Evolutionary conservation across 2,113 vertebrate genomes (phyloP).

Genomic region (Chamaea fasciata): DNA sequence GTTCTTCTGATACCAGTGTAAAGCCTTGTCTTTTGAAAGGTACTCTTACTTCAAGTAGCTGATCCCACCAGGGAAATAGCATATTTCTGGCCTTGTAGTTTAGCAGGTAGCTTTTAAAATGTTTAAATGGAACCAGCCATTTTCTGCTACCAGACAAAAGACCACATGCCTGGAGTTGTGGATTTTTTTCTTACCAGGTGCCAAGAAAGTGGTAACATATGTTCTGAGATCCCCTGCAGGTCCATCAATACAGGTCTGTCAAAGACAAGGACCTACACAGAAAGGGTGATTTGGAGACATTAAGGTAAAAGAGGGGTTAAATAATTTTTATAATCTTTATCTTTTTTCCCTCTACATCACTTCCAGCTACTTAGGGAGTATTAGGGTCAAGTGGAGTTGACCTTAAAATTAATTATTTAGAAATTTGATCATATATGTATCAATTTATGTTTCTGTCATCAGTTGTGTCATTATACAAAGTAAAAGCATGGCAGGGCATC

Average conservation of each 20-base stretch:
- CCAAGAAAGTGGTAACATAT: accelerated
- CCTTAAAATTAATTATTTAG: background rate
- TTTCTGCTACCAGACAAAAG: background rate
- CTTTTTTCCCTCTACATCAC: background rate
- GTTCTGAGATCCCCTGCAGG: background rate
- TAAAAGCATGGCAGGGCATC: background rate
- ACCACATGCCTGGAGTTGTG: background rate
- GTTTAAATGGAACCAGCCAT: background rate
- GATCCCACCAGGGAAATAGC: background rate
- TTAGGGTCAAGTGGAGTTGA: background rate
- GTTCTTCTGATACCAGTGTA: background rate
- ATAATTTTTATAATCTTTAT: background rate
- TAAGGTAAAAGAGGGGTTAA: background rate
- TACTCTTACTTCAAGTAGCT: background rate
- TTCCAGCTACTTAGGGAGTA: background rate
- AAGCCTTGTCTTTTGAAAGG: background rate
- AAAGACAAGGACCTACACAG: background rate
- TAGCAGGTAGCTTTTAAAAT: background rate
- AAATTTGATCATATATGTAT: background rate
- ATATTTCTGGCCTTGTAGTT: background rate
- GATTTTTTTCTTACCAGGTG: background rate
- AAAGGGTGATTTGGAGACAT: background rate
- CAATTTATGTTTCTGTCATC: background rate
- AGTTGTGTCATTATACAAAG: background rate
- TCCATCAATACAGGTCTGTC: background rate